phyloP scores from a whole-genome alignment of 2,113 vertebrate genomes.

The Shinisaurus crocodilurus region DNA sequence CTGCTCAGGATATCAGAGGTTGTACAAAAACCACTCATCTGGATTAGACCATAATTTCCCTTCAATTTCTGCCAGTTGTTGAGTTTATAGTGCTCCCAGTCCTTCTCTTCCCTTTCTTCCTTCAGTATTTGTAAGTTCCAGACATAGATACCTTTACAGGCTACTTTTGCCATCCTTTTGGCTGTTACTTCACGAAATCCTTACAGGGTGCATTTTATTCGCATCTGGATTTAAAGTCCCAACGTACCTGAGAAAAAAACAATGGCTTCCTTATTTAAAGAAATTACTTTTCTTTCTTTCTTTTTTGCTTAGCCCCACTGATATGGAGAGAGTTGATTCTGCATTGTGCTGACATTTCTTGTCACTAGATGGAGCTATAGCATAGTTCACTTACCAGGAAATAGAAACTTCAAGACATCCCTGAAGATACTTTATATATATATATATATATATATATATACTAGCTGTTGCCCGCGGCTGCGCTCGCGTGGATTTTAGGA shows the following conservation, averaged over 20 bases:
- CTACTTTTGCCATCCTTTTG: not conserved
- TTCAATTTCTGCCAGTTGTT: not conserved
- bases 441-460: too few relatives aligned
- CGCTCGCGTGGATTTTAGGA: too few relatives aligned
- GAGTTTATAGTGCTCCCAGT: not conserved
- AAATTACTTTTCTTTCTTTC: too few relatives aligned
- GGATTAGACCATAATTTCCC: not conserved
- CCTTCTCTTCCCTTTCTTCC: not conserved
- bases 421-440: slow-evolving; percentile 23
- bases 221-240: not conserved
- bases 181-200: not conserved
- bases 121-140: not conserved
- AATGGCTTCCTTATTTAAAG: not conserved
- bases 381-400: slow-evolving; percentile 53
- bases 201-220: not conserved
- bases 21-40: not conserved
- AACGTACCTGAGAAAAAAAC: not conserved
- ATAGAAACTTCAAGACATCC: not conserved
- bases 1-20: not conserved
- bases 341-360: slow-evolving; percentile 39
- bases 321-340: not conserved
- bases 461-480: too few relatives aligned
- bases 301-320: not conserved
- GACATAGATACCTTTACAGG: not conserved
- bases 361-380: slow-evolving; percentile 70